Evolutionary conservation across 2,888 invertebrate genomes (phyloP).

Genomic region (Dynastes tityus): DNA sequence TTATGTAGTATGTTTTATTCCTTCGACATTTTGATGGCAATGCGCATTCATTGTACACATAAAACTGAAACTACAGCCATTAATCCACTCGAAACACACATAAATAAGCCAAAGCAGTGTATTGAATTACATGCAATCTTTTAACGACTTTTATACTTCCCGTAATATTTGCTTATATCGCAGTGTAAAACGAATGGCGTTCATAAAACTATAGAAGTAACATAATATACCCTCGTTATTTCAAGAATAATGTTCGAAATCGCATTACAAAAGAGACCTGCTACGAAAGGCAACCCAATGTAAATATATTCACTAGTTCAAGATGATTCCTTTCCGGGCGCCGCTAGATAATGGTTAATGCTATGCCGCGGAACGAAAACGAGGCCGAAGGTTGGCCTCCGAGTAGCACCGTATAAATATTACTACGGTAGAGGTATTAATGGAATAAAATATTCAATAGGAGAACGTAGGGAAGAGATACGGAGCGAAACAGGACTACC

Average conservation of each 20-base stretch:
- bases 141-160: too few species aligned
- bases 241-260: background rate
- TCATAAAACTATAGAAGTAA: background rate
- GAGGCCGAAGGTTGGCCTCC: background rate
- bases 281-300: background rate
- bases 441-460: conserved; percentile 28
- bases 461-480: conserved; percentile 2
- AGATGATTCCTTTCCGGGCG: conserved; percentile 1
- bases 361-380: background rate
- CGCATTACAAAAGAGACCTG: background rate
- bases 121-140: too few species aligned
- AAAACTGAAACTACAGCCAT: too few species aligned
- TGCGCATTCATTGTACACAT: too few species aligned
- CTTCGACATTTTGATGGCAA: too few species aligned
- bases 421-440: conserved; percentile 14
- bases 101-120: too few species aligned
- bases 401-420: background rate
- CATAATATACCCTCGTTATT: background rate
- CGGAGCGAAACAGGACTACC: conserved; percentile 21
- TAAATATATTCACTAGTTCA: conserved; percentile 1
- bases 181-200: background rate
- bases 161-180: too few species aligned
- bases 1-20: too few species aligned
- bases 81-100: too few species aligned
- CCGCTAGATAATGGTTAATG: conserved; percentile 4